Base-by-base conservation (phyloP, 2,888 invertebrate genomes). In the Heliconius ethilla region DNA sequence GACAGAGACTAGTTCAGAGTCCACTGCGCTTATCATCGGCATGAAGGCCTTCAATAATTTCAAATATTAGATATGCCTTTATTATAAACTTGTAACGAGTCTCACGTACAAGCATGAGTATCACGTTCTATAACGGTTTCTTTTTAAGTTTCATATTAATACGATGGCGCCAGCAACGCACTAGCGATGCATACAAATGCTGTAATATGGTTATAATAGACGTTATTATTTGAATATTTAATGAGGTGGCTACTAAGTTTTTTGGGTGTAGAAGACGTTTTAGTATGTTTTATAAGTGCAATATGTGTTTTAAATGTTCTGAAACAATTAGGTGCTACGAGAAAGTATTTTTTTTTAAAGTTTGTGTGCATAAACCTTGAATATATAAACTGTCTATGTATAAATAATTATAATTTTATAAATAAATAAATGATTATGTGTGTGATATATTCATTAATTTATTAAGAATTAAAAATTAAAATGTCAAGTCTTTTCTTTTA, bases 161-260 rank as follows among this genome's bases (percentile, higher is more conserved):
- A 62, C 62, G 51, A 13, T 79, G 80, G 78, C 79, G 80, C 72
- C 81, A 79, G 65, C 33, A 29, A 40, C 59, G 66, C 67, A 29
- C 29, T 18, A 13, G 51, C 62, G 67, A 29, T 59, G 78, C 78
- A 78, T 80, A 75, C 73, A 73, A 79, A 77, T 79, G 73, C 59
- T n/a, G 11, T 72, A 75, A 75, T 79, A 79, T 76, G 69, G 78
- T 66, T 75, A 79, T 78, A 78, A 80, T 76, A 74, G 78, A 40
- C 76, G 74, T 70, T 78, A 80, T 78, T 75, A 76, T 76, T 78
- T 78, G 80, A 80, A 80, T 80, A 76, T 80, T 62, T 78, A 62
- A 80, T 80, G 27, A 70, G 51, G 29, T 45, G 15, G 59, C 74
- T 76, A 73, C 78, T 45, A 45, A 22, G 18, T 29, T 70, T 72